These are phyloP conservation scores for Metopolophium dirhodum DNA, from an alignment of 1,140 invertebrate genomes.

Conservation along the genomic window DNA sequence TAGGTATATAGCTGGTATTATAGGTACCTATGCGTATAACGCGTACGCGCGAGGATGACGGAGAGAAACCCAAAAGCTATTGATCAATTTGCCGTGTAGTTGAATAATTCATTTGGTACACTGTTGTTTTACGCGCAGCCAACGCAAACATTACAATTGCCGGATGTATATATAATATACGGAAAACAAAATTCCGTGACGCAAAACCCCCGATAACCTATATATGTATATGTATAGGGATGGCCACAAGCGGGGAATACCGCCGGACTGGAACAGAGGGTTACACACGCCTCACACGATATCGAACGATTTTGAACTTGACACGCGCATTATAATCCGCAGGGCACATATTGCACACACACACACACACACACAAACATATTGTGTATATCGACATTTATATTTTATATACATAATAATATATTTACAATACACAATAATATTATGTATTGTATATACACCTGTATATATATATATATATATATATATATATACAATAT, in stretches of 20 bases:
- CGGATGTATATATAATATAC: not conserved
- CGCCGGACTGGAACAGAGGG: not conserved
- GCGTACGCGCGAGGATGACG: not conserved
- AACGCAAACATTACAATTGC: slow-evolving; percentile 37
- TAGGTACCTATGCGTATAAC: not conserved
- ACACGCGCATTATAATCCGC: slow-evolving; percentile 39
- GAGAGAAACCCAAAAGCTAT: slow-evolving; percentile 37
- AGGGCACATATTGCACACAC: not conserved
- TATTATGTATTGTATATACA: not conserved
- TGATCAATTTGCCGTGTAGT: slow-evolving; percentile 45
- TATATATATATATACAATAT: no score
- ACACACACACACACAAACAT: not conserved
- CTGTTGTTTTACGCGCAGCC: slow-evolving; percentile 20
- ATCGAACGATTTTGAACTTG: slow-evolving; percentile 49
- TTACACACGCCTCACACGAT: not conserved
- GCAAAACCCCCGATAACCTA: not conserved
- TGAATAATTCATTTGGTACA: slow-evolving; percentile 49
- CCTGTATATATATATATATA: no score
- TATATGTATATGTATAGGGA: not conserved
- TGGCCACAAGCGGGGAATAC: not conserved
- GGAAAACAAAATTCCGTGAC: slow-evolving; percentile 28
- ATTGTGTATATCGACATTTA: not conserved
- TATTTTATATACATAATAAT: not conserved
- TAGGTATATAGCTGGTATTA: not conserved
- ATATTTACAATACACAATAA: not conserved